These are phyloP conservation scores for Stenodema calcarata DNA, from an alignment of 2,888 invertebrate genomes.

Conservation along the genomic window DNA sequence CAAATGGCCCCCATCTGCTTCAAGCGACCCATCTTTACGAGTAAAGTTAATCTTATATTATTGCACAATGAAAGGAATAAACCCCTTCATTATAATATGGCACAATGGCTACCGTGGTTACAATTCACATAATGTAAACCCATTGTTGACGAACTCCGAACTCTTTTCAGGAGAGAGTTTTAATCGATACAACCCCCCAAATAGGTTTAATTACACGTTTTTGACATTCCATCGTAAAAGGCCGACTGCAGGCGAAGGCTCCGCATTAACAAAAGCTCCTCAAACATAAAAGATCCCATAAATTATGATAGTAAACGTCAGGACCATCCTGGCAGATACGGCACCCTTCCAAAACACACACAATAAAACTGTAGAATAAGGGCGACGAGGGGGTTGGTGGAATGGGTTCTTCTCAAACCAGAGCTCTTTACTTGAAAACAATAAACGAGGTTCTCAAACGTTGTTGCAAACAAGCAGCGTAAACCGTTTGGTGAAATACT, in stretches of 20 bases:
- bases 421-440: slow-evolving; percentile 35
- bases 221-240: slow-evolving; percentile 35
- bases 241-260: slow-evolving; percentile 4
- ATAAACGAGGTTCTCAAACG: slow-evolving; percentile 32
- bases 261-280: slow-evolving; percentile 43
- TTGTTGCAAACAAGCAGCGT: slow-evolving; percentile 9
- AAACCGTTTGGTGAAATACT: neutral
- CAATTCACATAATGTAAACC: neutral
- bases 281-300: slow-evolving; percentile 43
- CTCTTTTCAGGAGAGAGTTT: neutral
- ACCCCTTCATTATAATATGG: neutral
- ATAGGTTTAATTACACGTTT: slow-evolving; percentile 49
- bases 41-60: too few species aligned
- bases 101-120: neutral
- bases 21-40: too few species aligned
- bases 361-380: slow-evolving; percentile 29
- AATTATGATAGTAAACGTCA: slow-evolving; percentile 54
- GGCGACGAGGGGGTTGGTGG: neutral
- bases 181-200: slow-evolving; percentile 15
- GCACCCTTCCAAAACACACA: slow-evolving; percentile 42
- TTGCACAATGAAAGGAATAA: too few species aligned
- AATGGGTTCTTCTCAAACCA: slow-evolving; percentile 28
- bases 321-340: slow-evolving; percentile 34
- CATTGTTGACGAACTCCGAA: neutral
- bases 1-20: too few species aligned